Evolutionary conservation across 2,113 vertebrate genomes (phyloP).

Genomic region (Daubentonia madagascariensis): DNA sequence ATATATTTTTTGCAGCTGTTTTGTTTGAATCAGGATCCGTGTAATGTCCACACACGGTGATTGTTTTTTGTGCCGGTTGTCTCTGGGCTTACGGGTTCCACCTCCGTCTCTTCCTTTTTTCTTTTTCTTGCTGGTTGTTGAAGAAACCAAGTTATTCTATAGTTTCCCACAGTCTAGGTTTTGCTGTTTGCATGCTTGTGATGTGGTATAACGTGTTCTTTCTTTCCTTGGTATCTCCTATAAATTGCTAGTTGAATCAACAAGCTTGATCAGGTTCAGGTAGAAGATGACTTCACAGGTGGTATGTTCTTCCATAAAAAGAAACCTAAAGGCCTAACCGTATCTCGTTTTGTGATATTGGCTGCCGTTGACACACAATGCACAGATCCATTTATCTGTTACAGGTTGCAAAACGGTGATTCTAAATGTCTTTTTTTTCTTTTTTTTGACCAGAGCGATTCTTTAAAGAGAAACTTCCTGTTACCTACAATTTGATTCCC

Average conservation of each 20-base stretch:
- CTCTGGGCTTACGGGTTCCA: neutral
- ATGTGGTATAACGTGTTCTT: neutral
- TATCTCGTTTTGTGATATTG: neutral
- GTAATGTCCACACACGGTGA: neutral
- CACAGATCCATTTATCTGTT: neutral
- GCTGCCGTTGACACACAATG: neutral
- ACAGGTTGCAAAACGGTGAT: neutral
- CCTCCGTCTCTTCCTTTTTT: neutral
- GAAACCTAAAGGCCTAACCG: neutral
- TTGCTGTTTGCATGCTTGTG: neutral
- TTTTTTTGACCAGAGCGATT: neutral
- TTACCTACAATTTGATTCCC: neutral
- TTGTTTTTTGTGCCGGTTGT: neutral
- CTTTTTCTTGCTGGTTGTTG: neutral
- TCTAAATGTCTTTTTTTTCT: neutral
- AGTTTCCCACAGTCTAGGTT: neutral
- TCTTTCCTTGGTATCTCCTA: neutral
- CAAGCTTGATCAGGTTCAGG: neutral
- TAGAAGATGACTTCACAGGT: neutral
- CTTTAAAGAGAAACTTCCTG: neutral
- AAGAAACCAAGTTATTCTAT: neutral
- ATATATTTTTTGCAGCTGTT: neutral
- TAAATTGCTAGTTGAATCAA: neutral
- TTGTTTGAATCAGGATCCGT: neutral
- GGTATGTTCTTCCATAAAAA: neutral